Evolutionary conservation across 1,140 invertebrate genomes (phyloP).

Genomic region (Cherax quadricarinatus): DNA sequence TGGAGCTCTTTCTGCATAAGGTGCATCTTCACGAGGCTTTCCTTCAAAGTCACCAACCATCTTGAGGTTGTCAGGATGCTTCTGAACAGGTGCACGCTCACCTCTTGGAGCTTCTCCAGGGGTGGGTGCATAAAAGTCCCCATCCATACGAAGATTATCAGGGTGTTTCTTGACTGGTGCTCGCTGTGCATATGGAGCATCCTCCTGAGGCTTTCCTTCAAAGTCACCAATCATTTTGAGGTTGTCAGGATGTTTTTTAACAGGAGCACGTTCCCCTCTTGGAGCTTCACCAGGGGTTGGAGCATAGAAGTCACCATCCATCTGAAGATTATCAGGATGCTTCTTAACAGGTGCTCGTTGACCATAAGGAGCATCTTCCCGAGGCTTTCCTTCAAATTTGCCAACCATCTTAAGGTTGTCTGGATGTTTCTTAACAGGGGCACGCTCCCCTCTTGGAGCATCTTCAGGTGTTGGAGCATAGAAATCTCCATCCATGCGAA

Average conservation of each 20-base stretch:
- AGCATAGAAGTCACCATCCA: conserved; percentile 26
- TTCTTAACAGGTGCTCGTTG: conserved; percentile 23
- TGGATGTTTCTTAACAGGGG: conserved; percentile 33
- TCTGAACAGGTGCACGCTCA: conserved; percentile 68
- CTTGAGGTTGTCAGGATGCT: conserved; percentile 1
- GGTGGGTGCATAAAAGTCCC: no score
- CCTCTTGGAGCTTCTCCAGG: conserved; percentile 76
- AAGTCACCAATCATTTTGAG: conserved; percentile 81
- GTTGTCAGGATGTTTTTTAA: conserved; percentile 80
- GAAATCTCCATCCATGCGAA: conserved; percentile 37
- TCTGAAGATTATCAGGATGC: conserved; percentile 26
- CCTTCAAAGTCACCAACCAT: conserved; percentile 33
- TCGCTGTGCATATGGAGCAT: conserved; percentile 49
- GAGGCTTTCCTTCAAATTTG: conserved; percentile 7
- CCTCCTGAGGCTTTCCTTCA: conserved; percentile 73
- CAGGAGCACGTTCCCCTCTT: conserved; percentile 69
- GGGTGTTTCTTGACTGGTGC: no score
- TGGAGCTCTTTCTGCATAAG: conserved; percentile 7
- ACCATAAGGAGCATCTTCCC: conserved; percentile 31
- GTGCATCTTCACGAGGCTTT: conserved; percentile 12
- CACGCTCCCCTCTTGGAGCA: conserved; percentile 15
- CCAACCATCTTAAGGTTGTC: conserved; percentile 30
- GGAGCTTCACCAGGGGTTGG: conserved; percentile 16
- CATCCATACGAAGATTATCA: no score
- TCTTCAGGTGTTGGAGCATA: conserved; percentile 26